Conservation (phyloP, 2,888 invertebrate genomes). For the Parelbella ahira region DNA sequence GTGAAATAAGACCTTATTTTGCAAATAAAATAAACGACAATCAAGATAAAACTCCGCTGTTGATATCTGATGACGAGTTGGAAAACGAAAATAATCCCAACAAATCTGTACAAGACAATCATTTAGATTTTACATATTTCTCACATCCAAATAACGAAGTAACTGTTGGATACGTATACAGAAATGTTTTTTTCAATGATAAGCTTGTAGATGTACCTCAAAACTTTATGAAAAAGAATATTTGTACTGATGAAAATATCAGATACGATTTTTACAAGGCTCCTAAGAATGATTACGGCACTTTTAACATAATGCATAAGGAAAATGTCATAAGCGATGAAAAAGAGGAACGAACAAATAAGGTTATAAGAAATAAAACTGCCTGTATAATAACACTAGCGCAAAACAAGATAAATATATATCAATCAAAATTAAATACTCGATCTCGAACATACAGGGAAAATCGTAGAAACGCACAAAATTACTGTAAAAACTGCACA, state of each 20-base stretch:
- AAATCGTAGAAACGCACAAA: conserved; percentile 2
- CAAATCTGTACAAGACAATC: not conserved
- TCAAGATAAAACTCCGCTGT: conserved; percentile 1
- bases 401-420: conserved; percentile 1
- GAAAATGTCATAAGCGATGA: too few relatives aligned
- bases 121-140: not conserved
- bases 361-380: too few relatives aligned
- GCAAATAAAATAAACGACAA: conserved; percentile 1
- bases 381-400: too few relatives aligned
- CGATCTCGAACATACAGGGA: conserved; percentile 4
- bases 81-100: not conserved
- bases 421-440: not conserved
- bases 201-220: not conserved
- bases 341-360: too few relatives aligned
- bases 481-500: not conserved
- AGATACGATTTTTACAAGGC: too few relatives aligned
- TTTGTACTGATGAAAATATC: not conserved
- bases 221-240: not conserved
- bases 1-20: conserved; percentile 4
- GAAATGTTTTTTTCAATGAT: conserved; percentile 3
- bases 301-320: conserved; percentile 3
- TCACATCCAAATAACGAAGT: not conserved
- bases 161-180: conserved; percentile 14
- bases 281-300: conserved; percentile 1
- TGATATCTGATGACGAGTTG: conserved; percentile 1